These are phyloP conservation scores for Spisula subtruncata DNA, from an alignment of 2,888 invertebrate genomes.

Conservation along the genomic window DNA sequence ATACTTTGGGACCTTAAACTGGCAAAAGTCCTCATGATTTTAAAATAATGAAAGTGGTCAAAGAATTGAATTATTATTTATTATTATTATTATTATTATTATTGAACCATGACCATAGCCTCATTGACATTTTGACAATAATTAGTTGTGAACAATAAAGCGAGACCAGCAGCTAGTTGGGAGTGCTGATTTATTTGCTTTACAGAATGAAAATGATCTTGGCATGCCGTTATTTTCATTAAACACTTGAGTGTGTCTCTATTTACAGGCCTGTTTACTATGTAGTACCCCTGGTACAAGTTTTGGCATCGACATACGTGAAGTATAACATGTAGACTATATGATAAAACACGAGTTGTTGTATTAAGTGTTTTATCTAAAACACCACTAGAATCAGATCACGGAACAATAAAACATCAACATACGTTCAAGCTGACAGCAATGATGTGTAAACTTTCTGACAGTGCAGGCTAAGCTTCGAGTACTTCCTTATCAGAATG, in stretches of 20 bases:
- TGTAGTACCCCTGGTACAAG: constrained; percentile 41
- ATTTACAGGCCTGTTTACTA: constrained; percentile 57
- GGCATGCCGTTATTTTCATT: constrained; percentile 56
- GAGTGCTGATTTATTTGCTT: constrained; percentile 26
- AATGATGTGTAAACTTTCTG: constrained; percentile 64
- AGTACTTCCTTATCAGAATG: constrained; percentile 38
- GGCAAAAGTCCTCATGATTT: no score
- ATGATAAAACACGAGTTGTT: constrained; percentile 51
- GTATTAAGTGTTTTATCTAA: constrained; percentile 62
- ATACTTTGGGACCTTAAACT: no score
- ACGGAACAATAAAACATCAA: constrained; percentile 45
- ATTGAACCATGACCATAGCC: not conserved
- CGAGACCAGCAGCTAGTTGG: not conserved
- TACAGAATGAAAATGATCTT: constrained; percentile 38
- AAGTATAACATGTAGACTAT: constrained; percentile 54
- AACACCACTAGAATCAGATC: constrained; percentile 51
- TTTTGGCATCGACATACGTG: constrained; percentile 69
- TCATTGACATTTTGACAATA: constrained; percentile 3
- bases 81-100: no score
- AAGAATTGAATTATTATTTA: no score
- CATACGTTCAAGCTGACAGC: constrained; percentile 48
- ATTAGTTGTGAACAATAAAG: not conserved
- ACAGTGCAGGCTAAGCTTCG: constrained; percentile 28
- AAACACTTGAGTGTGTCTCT: constrained; percentile 60
- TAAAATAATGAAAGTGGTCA: no score